Conservation (phyloP, 2,113 vertebrate genomes). For the Ranitomeya variabilis region DNA sequence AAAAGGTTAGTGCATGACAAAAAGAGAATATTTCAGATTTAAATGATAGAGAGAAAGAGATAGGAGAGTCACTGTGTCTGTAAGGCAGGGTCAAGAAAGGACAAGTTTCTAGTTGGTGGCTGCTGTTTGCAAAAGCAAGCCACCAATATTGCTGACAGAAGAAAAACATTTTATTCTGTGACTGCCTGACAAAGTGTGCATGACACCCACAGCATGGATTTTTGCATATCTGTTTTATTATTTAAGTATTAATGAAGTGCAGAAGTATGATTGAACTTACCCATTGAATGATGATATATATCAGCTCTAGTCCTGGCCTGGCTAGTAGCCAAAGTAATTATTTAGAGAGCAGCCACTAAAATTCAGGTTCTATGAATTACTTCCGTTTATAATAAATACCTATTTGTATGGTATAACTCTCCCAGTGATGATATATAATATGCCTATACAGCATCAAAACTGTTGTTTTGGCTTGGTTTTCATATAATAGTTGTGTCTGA, state of each 20-base stretch:
- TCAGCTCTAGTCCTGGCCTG: background rate
- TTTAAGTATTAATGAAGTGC: background rate
- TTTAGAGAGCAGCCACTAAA: background rate
- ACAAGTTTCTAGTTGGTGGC: too few relatives aligned
- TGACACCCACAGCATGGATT: background rate
- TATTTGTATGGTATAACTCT: background rate
- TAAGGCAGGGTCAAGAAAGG: too few relatives aligned
- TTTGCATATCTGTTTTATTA: too few relatives aligned
- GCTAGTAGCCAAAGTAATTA: background rate
- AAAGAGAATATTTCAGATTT: too few relatives aligned
- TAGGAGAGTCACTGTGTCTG: too few relatives aligned
- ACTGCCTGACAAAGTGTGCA: too few relatives aligned
- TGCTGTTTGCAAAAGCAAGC: too few relatives aligned
- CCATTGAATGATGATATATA: background rate
- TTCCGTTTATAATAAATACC: background rate
- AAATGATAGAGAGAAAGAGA: too few relatives aligned
- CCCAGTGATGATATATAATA: background rate
- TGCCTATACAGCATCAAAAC: background rate
- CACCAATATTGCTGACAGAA: too few relatives aligned
- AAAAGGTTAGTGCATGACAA: too few relatives aligned
- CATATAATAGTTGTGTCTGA: too few relatives aligned
- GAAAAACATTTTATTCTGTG: too few relatives aligned
- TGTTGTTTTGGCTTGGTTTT: background rate
- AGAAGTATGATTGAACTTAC: background rate
- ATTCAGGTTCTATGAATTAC: background rate